These are phyloP conservation scores for Pristiophorus japonicus DNA, from an alignment of 2,113 vertebrate species.

Conservation along the genomic window DNA sequence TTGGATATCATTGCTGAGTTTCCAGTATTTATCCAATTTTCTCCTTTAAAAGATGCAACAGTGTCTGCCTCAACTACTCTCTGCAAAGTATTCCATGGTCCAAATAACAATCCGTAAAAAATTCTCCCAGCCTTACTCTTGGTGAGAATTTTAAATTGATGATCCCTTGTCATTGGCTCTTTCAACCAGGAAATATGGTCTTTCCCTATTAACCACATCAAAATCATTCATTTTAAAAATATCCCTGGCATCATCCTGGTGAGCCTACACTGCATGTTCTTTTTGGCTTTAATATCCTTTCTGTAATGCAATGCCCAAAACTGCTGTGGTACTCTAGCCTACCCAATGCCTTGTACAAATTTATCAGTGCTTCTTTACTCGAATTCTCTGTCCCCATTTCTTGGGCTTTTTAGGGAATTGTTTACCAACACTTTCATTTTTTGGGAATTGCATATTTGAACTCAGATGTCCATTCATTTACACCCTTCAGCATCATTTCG, in stretches of 20 bases:
- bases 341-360: no score
- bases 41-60: not conserved
- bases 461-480: not conserved
- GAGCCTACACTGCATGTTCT: not conserved
- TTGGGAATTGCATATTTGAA: not conserved
- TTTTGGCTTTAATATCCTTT: not conserved
- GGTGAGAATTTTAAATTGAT: not conserved
- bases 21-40: not conserved
- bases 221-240: not conserved
- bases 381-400: not conserved
- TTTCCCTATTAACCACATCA: not conserved
- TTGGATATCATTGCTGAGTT: not conserved
- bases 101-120: not conserved
- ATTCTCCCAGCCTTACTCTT: not conserved
- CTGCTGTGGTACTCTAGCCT: not conserved
- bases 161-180: not conserved
- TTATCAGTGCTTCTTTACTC: not conserved
- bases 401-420: not conserved
- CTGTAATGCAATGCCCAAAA: not conserved
- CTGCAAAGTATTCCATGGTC: not conserved
- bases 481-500: not conserved
- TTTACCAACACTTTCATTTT: not conserved
- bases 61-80: not conserved
- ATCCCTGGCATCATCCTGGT: not conserved
- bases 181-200: not conserved